These are phyloP conservation scores for Pygocentrus nattereri DNA, from an alignment of 2,797 vertebrate genomes.

Conservation along the genomic window DNA sequence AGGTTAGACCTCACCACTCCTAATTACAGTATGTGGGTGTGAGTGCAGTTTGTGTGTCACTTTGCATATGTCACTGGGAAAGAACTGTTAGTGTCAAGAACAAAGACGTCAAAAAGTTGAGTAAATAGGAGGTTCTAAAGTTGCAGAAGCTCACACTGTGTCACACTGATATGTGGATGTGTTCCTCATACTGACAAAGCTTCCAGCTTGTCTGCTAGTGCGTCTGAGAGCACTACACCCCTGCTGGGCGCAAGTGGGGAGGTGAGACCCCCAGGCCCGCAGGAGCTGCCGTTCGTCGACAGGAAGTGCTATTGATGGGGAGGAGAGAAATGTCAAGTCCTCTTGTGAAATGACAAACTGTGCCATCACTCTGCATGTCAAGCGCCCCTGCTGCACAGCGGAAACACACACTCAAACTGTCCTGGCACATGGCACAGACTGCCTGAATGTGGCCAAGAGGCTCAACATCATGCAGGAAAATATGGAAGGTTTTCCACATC, in stretches of 20 bases:
- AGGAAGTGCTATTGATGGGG: slow-evolving; percentile 29
- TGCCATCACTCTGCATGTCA: slow-evolving; percentile 46
- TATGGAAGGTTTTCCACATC: background rate
- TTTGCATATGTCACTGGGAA: slow-evolving; percentile 37
- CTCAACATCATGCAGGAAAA: background rate
- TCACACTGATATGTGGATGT: slow-evolving; percentile 22
- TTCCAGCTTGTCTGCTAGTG: slow-evolving; percentile 11
- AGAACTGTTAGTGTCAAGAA: slow-evolving; percentile 27
- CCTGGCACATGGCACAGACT: slow-evolving; percentile 3
- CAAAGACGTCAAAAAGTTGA: slow-evolving; percentile 45
- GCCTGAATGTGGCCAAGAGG: background rate
- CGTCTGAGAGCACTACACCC: slow-evolving; percentile 14
- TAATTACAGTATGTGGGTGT: slow-evolving; percentile 1
- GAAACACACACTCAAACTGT: slow-evolving; percentile 10
- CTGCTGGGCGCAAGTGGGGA: slow-evolving; percentile 34
- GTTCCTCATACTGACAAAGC: slow-evolving; percentile 21
- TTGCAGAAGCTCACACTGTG: slow-evolving; percentile 29
- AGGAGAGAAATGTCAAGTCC: slow-evolving; percentile 47
- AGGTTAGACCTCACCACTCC: background rate
- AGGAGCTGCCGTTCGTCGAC: slow-evolving; percentile 33
- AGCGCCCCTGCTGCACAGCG: background rate
- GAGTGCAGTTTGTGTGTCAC: slow-evolving; percentile 3
- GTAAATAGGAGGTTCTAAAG: slow-evolving; percentile 35
- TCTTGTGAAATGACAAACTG: slow-evolving; percentile 37
- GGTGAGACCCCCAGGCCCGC: slow-evolving; percentile 35